Evolutionary conservation across 1,140 invertebrate genomes (phyloP), one percentile per base, ranked within the genome.

Genomic region (Neomicropteryx cornuta): DNA sequence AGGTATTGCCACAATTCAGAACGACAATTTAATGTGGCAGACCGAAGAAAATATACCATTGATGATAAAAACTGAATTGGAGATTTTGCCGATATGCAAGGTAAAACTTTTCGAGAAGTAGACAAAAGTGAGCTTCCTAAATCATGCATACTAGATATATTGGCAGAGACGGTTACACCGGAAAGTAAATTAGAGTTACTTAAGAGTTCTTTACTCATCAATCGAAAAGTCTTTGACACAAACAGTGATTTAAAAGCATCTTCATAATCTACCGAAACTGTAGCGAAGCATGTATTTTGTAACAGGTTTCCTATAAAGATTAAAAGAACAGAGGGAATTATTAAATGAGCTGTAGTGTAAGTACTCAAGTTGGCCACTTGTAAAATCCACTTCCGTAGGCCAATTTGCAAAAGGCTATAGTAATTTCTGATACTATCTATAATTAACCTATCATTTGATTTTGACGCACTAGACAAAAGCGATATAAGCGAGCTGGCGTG

Each of bases 61-160:
- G 59, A 52, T 13, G 50, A 50, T 27, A 74, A 47, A 49, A 73
- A 70, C 41, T 62, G 64, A 33, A 73, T 48, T 31, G 70, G 67
- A 33, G 71, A 73, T 16, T 46, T 45, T 5, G 58, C 46, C 49
- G 62, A 63, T 11, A 73, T 41, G 14, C 67, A 51, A 11, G 71
- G 71, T 20, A 71, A 53, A 28, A 73, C 55, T 52, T 68, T 71
- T 38, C 71, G 59, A 23, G 47, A 40, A 20, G 58, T 53, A 45
- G 62, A 50, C 45, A 71, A 62, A 14, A 63, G 53, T 8, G 57
- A 55, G 17, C 56, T 49, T 41, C 63, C 58, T 13, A 70, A 48
- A 34, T 48, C 55, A 33, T 51, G 51, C 27, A 62, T 42, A 45
- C 58, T 62, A n/a, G 52, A 44, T n/a, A n/a, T n/a, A n/a, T n/a